phyloP scores from a whole-genome alignment of 2,797 vertebrate genomes.

The Sebastes itinus region DNA sequence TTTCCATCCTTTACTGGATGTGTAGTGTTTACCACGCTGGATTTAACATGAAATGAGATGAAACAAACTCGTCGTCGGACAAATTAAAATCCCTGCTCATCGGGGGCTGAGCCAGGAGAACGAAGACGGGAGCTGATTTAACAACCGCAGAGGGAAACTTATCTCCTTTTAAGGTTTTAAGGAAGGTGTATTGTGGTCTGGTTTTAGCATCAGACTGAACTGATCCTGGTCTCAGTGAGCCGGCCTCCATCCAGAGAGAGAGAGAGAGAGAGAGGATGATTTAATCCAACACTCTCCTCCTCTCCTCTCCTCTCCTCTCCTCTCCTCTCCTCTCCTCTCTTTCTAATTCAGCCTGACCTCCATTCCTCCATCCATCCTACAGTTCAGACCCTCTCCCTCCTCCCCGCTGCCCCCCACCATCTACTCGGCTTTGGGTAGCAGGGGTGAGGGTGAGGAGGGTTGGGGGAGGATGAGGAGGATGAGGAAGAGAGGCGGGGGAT shows the following conservation, averaged over 20 bases:
- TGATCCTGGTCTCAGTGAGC: neutral
- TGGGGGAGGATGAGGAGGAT: neutral
- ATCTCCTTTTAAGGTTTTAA: conserved; percentile 90
- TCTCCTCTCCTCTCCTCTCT: conserved; percentile 20
- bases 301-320: too few species aligned
- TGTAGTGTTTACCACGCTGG: too few species aligned
- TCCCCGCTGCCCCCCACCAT: neutral
- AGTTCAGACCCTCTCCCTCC: conserved; percentile 28
- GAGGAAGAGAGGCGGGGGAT: conserved; percentile 15
- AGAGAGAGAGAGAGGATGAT: conserved; percentile 14
- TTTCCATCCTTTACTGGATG: neutral
- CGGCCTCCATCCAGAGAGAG: neutral
- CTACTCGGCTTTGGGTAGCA: conserved; percentile 11
- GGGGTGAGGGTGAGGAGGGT: neutral
- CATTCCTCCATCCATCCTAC: conserved; percentile 48
- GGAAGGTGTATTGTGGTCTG: neutral
- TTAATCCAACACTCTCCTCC: conserved; percentile 37
- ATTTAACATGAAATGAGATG: conserved; percentile 85
- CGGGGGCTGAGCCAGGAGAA: conserved; percentile 84
- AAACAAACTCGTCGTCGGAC: conserved; percentile 94
- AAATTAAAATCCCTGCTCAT: conserved; percentile 90
- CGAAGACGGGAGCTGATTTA: conserved; percentile 90
- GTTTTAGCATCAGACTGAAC: neutral
- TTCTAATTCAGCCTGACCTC: conserved; percentile 64
- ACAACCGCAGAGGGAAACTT: conserved; percentile 98